Conservation (phyloP, 2,113 vertebrate genomes). For the Aythya baeri region DNA sequence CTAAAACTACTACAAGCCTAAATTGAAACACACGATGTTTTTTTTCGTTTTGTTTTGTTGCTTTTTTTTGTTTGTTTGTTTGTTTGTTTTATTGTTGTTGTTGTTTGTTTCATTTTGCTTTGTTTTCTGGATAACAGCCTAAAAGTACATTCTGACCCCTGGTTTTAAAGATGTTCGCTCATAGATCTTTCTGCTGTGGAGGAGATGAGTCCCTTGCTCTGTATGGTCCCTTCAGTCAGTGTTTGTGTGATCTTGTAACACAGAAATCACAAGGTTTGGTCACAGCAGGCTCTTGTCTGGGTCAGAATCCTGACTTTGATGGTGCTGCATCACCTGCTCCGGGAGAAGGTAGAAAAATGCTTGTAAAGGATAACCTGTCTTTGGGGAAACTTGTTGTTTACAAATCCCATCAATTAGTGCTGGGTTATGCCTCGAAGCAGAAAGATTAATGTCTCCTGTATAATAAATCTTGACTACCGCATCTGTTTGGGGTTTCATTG, state of each 20-base stretch:
- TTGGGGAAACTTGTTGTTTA: constrained; percentile 36
- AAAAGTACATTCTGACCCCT: not conserved
- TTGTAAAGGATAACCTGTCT: not conserved
- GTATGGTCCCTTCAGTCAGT: not conserved
- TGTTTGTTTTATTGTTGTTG: not conserved
- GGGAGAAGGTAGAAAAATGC: constrained; percentile 1
- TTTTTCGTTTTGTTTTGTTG: not conserved
- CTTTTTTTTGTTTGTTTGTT: not conserved
- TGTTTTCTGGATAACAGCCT: not conserved
- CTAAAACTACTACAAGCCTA: not conserved
- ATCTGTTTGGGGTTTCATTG: constrained; percentile 50
- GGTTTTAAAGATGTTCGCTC: not conserved
- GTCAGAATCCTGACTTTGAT: not conserved
- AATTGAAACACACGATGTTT: not conserved
- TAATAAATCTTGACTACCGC: constrained; percentile 36
- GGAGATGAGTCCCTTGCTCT: not conserved
- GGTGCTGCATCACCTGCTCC: not conserved
- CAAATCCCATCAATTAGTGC: constrained; percentile 48
- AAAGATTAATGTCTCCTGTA: constrained; percentile 35
- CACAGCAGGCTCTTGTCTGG: rapidly evolving
- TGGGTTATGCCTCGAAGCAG: constrained; percentile 34
- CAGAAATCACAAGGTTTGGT: not conserved
- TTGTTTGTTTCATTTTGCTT: too few relatives aligned
- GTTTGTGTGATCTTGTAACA: not conserved
- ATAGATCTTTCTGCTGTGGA: not conserved